Conservation (phyloP, 1,140 invertebrate species). For the Procambarus clarkii region DNA sequence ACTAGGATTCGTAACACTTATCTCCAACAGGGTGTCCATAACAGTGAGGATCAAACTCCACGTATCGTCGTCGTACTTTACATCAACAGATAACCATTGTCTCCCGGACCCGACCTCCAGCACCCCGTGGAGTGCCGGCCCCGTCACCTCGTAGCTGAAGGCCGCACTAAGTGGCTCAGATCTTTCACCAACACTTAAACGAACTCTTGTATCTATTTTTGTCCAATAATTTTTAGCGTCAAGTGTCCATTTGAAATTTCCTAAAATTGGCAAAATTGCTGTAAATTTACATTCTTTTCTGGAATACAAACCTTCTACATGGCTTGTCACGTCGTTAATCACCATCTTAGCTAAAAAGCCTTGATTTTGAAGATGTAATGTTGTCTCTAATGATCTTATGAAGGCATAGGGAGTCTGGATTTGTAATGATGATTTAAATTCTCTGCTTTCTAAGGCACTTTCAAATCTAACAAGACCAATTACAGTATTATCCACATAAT, state of each 20-base stretch:
- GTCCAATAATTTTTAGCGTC: constrained; percentile 36
- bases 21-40: constrained; percentile 1
- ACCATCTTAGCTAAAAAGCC: neutral
- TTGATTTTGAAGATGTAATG: constrained; percentile 3
- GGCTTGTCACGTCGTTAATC: constrained; percentile 23
- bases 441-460: neutral
- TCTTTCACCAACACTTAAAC: neutral
- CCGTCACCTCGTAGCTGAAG: constrained; percentile 20
- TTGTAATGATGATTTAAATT: constrained; percentile 1
- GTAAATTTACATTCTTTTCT: constrained; percentile 5
- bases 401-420: constrained; percentile 18
- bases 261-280: constrained; percentile 28
- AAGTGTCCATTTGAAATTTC: constrained; percentile 11
- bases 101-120: constrained; percentile 13
- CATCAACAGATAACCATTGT: constrained; percentile 30
- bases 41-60: neutral
- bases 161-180: neutral
- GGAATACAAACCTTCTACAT: constrained; percentile 22
- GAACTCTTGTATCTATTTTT: neutral
- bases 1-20: neutral
- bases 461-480: constrained; percentile 7
- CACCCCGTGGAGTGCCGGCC: neutral
- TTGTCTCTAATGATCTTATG: neutral
- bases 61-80: neutral
- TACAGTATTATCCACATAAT: neutral